A percentile compares a stretch with the other conserved stretches of the same genome.
phyloP scores from a whole-genome alignment of 2,113 vertebrate genomes.

The Cygnus atratus region DNA sequence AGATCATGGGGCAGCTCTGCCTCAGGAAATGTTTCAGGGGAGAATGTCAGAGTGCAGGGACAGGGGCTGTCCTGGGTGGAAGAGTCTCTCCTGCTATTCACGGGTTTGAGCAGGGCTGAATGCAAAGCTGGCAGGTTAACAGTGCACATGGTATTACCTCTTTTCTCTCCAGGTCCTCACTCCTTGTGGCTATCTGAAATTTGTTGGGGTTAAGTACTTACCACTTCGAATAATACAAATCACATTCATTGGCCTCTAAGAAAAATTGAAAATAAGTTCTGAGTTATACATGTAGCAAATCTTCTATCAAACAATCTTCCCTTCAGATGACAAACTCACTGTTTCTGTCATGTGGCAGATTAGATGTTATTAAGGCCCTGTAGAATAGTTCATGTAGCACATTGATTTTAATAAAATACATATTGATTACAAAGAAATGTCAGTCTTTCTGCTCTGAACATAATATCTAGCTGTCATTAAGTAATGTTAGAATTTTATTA shows the following conservation, averaged over 20 bases:
- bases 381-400: conserved; percentile 43
- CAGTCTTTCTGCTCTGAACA: conserved; percentile 69
- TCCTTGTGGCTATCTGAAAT: background rate
- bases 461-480: conserved; percentile 71
- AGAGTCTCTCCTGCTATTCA: accelerated
- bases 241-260: background rate
- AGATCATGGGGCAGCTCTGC: background rate
- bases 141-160: background rate
- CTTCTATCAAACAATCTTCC: conserved; percentile 18
- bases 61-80: background rate
- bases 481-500: conserved; percentile 74
- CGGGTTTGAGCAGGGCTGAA: background rate
- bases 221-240: background rate
- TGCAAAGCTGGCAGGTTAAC: background rate
- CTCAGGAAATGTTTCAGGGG: accelerated
- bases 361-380: conserved; percentile 64
- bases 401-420: conserved; percentile 80
- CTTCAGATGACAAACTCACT: conserved; percentile 36
- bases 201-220: background rate
- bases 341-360: conserved; percentile 49
- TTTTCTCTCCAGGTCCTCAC: background rate
- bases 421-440: conserved; percentile 76
- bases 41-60: background rate
- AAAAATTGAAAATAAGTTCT: background rate
- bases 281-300: background rate